Evolutionary conservation across 2,888 invertebrate genomes (phyloP), one percentile per base, ranked within the genome.

Genomic region (Papilio elwesi): DNA sequence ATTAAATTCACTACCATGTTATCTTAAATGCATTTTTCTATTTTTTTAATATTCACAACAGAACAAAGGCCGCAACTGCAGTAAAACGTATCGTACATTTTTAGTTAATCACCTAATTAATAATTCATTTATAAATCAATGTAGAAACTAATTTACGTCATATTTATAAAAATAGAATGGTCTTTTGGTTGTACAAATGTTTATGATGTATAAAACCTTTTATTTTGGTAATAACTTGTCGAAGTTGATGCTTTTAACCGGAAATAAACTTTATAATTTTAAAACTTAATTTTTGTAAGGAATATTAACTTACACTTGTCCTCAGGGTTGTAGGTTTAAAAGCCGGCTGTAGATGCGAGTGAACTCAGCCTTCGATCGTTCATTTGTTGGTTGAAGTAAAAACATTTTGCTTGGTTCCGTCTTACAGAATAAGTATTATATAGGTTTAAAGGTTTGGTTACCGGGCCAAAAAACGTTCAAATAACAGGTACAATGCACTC

Each of bases 1-100:
- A 49, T 59, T 68, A 49, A 49, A 68, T n/a, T 57, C n/a, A 68
- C 57, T 59, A 49, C 7, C 49, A 36, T 55, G 55, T 64, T 48
- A 13, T 49, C 12, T 48, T 64, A 26, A 6, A 26, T 26, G 48
- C 48, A 26, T 64, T 49, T 49, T 48, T 64, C 48, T 49, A 49
- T 49, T 64, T 64, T 64, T 64, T 64, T 64, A 11, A 64, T 16
- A 48, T 47, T 26, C 64, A 64, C 48, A 64, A 48, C 49, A 36
- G 64, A 64, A 64, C 64, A 64, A 64, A 64, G 67, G 43, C 67
- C 26, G 11, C 12, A 36, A 53, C 16, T 48, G 64, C 64, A 43
- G 64, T 59, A 38, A 16, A 64, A 64, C 15, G 63, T 63, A 47
- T 64, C 47, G 47, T 64, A 64, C 49, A 26, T n/a, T 64, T 65